phyloP scores from a whole-genome alignment of 2,113 vertebrate species.

The Microtus montanus region DNA sequence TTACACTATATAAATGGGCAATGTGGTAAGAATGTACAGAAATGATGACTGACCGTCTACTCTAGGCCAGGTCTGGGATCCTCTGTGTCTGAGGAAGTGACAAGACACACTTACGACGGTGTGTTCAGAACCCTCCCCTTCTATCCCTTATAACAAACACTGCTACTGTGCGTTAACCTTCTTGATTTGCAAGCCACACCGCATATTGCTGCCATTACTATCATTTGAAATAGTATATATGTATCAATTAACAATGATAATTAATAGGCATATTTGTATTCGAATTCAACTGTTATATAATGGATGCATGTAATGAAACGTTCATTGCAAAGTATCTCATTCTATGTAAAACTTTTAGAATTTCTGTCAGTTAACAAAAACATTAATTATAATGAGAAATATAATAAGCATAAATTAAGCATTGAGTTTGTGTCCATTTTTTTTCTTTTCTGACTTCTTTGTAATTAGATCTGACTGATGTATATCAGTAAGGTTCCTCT shows the following conservation, averaged over 20 bases:
- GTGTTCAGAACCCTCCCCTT: background rate
- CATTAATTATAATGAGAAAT: background rate
- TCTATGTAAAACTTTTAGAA: background rate
- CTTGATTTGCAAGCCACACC: too few relatives aligned
- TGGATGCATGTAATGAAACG: fast-evolving
- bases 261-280: background rate
- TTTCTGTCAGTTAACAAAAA: background rate
- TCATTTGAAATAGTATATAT: background rate
- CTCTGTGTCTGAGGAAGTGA: background rate
- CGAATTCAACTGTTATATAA: background rate
- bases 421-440: too few relatives aligned
- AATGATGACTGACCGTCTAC: background rate
- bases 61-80: background rate
- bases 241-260: background rate
- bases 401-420: background rate
- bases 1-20: background rate
- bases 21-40: background rate
- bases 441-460: background rate
- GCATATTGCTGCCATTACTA: background rate
- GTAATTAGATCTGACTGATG: background rate
- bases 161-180: too few relatives aligned
- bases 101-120: fast-evolving
- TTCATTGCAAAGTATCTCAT: background rate
- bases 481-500: background rate
- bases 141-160: background rate